Percentiles rank a stretch among this genome's conserved stretches.
Conservation (phyloP, 2,797 vertebrate genomes). For the Tinamus major region DNA sequence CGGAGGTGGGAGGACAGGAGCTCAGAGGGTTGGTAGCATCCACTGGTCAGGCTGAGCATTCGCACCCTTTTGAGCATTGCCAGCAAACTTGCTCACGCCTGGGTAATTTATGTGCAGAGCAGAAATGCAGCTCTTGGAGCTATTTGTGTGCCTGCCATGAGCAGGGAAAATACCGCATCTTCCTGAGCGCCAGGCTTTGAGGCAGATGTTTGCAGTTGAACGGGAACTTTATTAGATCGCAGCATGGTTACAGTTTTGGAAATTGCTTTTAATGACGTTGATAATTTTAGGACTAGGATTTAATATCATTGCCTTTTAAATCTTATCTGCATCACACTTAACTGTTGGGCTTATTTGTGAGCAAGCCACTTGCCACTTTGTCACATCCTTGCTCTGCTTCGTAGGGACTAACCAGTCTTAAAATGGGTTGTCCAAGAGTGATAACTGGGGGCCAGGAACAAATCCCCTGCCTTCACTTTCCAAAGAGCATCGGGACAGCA, state of each 20-base stretch:
- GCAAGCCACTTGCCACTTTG: not conserved
- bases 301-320: not conserved
- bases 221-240: slow-evolving; percentile 43
- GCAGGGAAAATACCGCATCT: not conserved
- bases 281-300: slow-evolving; percentile 1
- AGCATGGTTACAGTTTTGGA: not conserved
- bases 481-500: no score
- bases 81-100: not conserved
- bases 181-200: not conserved
- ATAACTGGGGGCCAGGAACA: no score
- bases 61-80: not conserved
- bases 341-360: not conserved
- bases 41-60: not conserved
- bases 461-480: no score
- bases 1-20: not conserved
- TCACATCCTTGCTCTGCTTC: not conserved
- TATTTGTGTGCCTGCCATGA: not conserved
- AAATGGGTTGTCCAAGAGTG: not conserved
- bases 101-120: not conserved
- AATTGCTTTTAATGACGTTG: slow-evolving; percentile 28
- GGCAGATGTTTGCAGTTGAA: not conserved
- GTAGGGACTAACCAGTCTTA: not conserved
- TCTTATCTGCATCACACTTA: not conserved
- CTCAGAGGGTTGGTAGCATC: not conserved
- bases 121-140: not conserved